A percentile compares a stretch with the other conserved stretches of the same genome.
Conservation (phyloP, 2,888 invertebrate genomes). For the Hydrotaea diabolus region DNA sequence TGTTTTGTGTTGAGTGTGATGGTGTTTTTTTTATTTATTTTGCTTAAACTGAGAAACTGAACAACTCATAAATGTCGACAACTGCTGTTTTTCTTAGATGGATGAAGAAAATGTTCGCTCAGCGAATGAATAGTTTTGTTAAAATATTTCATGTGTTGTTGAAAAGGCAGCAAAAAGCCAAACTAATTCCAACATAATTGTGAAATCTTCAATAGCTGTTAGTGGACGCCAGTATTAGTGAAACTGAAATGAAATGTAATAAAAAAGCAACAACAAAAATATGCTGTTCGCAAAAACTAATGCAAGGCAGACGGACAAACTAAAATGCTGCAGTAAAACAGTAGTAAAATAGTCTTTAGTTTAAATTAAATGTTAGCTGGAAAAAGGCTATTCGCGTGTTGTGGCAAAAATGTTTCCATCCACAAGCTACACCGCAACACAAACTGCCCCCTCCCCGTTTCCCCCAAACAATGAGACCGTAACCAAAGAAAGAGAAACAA, state of each 20-base stretch:
- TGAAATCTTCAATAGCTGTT: neutral
- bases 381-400: neutral
- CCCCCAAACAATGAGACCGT: constrained; percentile 22
- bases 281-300: too few species aligned
- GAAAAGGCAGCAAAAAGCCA: neutral
- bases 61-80: constrained; percentile 26
- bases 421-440: neutral
- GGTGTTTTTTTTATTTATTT: neutral
- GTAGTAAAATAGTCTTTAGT: constrained; percentile 21
- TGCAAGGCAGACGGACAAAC: neutral
- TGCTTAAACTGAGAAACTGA: constrained; percentile 2
- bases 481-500: neutral
- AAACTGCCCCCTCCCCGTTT: too few species aligned
- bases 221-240: neutral
- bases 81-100: neutral
- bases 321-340: neutral
- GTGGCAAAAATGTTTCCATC: neutral
- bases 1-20: neutral
- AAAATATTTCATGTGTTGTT: constrained; percentile 29
- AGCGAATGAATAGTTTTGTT: constrained; percentile 28
- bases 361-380: constrained; percentile 7
- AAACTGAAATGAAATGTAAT: neutral
- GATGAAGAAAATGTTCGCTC: neutral
- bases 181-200: constrained; percentile 3
- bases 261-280: neutral